Base-by-base conservation (phyloP, 2,113 vertebrate genomes). In the Podarcis raffonei region DNA sequence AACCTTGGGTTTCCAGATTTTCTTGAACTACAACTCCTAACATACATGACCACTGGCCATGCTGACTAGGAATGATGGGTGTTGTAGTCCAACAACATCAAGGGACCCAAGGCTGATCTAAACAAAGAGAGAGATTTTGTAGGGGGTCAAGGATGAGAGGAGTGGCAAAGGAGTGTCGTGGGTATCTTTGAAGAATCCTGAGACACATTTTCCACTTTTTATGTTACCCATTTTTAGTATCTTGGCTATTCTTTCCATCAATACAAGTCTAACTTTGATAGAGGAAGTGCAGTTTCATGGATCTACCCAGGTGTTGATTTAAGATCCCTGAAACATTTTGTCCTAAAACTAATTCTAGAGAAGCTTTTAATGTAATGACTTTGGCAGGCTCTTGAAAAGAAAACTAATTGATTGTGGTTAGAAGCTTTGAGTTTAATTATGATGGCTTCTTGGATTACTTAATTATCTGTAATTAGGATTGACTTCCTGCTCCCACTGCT, bases 401-500 rank as follows among this genome's bases (percentile, higher is more conserved):
- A 91, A 89, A 88, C 39, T 59, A 90, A 89, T 35, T 57, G 39
- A 84, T 48, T 35, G 86, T 35, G 32, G 69, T 83, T 85, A 84
- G 72, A 42, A 87, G 87, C 32, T 12, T 74, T 85, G 89, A 89
- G 22, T 35, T 66, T 95, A 76, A 76, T 83, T 75, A 77, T 89
- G 89, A 92, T 92, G 89, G 66, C 12, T 88, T 62, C 22, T 84
- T 83, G 6, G 35, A 78, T 79, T 37, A 39, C 86, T 91, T 83
- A 92, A 5, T 92, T 82, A 71, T 16, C 91, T 90, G 42, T 88
- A 89, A 87, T 91, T 89, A 89, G 78, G 71, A 86, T 80, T 82
- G 77, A 90, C 59, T 87, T 68, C 12, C 78, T 90, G 18, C 84
- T 85, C 76, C 80, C 25, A 86, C 84, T 72, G n/a, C 25, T 87